A percentile compares a stretch with the other conserved stretches of the same genome.
These are phyloP conservation scores for Chymomyza procnemis DNA, from an alignment of 2,888 invertebrate species.

Conservation along the genomic window DNA sequence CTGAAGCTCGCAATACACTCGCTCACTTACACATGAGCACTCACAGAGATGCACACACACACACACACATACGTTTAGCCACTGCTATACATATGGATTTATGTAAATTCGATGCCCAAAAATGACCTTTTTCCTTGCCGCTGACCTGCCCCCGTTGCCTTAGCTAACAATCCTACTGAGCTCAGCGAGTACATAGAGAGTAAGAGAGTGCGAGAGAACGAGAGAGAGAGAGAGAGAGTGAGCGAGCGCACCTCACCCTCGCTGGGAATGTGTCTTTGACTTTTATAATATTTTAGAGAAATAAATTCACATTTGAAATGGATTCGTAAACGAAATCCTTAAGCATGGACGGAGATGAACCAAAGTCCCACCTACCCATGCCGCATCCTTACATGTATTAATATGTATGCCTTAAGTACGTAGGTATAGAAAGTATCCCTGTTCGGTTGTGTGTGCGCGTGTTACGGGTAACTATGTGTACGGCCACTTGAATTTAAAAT, in stretches of 20 bases:
- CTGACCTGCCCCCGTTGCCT: conserved; percentile 22
- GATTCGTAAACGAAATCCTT: conserved; percentile 77
- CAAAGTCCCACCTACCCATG: neutral
- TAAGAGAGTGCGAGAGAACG: neutral
- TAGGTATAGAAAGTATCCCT: conserved; percentile 4
- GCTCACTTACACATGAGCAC: conserved; percentile 5
- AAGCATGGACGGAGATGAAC: conserved; percentile 43
- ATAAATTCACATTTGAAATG: conserved; percentile 77
- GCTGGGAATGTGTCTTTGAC: conserved; percentile 67
- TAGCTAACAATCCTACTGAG: too few relatives aligned
- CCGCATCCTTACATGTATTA: neutral
- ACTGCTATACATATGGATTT: conserved; percentile 75
- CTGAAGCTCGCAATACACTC: conserved; percentile 22
- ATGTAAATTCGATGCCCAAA: conserved; percentile 74
- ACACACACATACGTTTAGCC: conserved; percentile 23
- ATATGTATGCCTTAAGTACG: conserved; percentile 1
- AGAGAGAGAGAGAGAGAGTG: conserved; percentile 5
- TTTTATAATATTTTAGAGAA: conserved; percentile 76
- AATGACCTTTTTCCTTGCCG: conserved; percentile 71
- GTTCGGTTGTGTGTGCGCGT: conserved; percentile 29
- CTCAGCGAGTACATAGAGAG: conserved; percentile 7
- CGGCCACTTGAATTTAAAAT: conserved; percentile 76
- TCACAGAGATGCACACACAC: conserved; percentile 4
- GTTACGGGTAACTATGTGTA: conserved; percentile 39
- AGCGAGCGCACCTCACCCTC: conserved; percentile 1